These are phyloP conservation scores for Brachionichthys hirsutus DNA, from an alignment of 2,113 vertebrate genomes.

Conservation along the genomic window DNA sequence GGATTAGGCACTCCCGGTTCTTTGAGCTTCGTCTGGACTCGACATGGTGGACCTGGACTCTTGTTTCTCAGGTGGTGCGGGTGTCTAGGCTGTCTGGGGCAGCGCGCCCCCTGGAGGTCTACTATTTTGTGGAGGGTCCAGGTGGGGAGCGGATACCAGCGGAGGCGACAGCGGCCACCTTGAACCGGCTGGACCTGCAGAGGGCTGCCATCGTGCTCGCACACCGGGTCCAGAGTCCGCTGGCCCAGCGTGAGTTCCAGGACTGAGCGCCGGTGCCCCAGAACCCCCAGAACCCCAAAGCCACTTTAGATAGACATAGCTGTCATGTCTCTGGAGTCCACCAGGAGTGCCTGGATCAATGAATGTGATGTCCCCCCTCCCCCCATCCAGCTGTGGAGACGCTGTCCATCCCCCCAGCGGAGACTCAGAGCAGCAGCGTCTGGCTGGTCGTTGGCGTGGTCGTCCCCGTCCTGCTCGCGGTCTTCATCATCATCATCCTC, in stretches of 20 bases:
- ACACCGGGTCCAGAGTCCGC: slow-evolving; percentile 85
- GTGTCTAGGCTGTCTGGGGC: slow-evolving; percentile 81
- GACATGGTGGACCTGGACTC: neutral
- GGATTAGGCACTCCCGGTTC: neutral
- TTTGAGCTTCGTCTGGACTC: neutral
- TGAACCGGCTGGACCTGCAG: slow-evolving; percentile 92
- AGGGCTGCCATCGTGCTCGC: slow-evolving; percentile 93
- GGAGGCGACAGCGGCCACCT: slow-evolving; percentile 81
- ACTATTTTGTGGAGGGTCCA: slow-evolving; percentile 93
- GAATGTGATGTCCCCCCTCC: neutral
- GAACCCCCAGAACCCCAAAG: too few relatives aligned
- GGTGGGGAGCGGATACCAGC: slow-evolving; percentile 85
- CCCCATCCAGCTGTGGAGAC: slow-evolving; percentile 85
- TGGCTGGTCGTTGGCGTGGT: slow-evolving; percentile 94
- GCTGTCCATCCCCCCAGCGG: slow-evolving; percentile 76
- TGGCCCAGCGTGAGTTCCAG: slow-evolving; percentile 86
- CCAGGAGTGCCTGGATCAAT: too few relatives aligned
- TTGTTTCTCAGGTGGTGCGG: slow-evolving; percentile 84
- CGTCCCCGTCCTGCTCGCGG: slow-evolving; percentile 88
- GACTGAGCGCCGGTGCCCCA: neutral
- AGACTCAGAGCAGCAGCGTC: slow-evolving; percentile 87
- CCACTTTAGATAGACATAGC: too few relatives aligned
- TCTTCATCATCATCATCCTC: slow-evolving; percentile 90
- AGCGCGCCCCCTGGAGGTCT: slow-evolving; percentile 86
- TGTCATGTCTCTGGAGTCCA: neutral